Percentiles rank a stretch among this genome's conserved stretches.
phyloP scores from a whole-genome alignment of 2,888 invertebrate species.

The Scrobipalpa atriplicella region DNA sequence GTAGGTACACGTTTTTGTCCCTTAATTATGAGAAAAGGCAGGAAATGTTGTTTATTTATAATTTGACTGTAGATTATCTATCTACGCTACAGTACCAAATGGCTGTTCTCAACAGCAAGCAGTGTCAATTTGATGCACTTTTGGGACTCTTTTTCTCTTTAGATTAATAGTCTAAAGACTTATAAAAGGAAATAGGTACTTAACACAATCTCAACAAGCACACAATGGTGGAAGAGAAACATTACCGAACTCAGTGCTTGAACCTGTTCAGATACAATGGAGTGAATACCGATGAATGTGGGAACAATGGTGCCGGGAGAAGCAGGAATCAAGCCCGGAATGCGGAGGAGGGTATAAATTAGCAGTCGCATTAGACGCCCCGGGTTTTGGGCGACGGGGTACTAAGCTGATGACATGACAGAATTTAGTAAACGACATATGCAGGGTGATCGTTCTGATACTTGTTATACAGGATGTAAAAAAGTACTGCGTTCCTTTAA shows the following conservation, averaged over 20 bases:
- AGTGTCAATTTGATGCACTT: background rate
- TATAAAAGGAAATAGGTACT: background rate
- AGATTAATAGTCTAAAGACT: background rate
- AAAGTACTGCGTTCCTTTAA: too few relatives aligned
- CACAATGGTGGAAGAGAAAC: constrained; percentile 8
- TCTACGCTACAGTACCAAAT: too few relatives aligned
- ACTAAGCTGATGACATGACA: too few relatives aligned
- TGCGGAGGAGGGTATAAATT: constrained; percentile 43
- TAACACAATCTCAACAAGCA: background rate
- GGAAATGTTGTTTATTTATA: too few relatives aligned
- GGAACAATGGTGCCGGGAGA: constrained; percentile 38
- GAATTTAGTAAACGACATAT: too few relatives aligned
- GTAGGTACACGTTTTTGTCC: too few relatives aligned
- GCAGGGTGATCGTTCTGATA: too few relatives aligned
- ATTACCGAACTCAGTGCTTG: background rate
- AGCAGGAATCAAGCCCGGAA: constrained; percentile 41
- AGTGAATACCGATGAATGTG: constrained; percentile 13
- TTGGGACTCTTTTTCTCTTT: background rate
- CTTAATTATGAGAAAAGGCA: too few relatives aligned
- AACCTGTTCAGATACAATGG: constrained; percentile 8
- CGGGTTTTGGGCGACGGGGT: constrained; percentile 13
- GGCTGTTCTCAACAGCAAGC: too few relatives aligned
- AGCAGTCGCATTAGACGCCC: constrained; percentile 41
- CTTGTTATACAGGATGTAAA: too few relatives aligned
- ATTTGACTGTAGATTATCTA: too few relatives aligned